Conservation (phyloP, 2,888 invertebrate species). For the Diplolepis rosae region DNA sequence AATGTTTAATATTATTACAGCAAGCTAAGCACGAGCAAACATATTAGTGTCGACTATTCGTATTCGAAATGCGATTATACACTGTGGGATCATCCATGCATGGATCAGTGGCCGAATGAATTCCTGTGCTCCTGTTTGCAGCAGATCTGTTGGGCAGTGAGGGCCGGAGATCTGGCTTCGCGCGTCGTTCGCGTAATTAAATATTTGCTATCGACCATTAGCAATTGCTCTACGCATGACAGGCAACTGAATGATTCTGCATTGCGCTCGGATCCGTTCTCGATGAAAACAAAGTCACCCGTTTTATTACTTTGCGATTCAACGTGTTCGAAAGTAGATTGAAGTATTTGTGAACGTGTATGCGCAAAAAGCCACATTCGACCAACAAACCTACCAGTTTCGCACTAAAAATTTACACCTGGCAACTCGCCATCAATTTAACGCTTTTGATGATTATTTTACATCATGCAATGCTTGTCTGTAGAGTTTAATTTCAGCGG, state of each 20-base stretch:
- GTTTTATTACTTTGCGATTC: neutral
- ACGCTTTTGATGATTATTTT: neutral
- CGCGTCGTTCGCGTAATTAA: slow-evolving; percentile 56
- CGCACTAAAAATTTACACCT: neutral
- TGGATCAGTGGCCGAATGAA: slow-evolving; percentile 51
- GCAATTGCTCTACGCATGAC: slow-evolving; percentile 4
- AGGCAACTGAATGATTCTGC: slow-evolving; percentile 2
- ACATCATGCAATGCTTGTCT: neutral
- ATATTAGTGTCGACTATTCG: slow-evolving; percentile 56
- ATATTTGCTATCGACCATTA: slow-evolving; percentile 56
- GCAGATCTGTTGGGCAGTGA: slow-evolving; percentile 43
- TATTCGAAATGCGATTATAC: slow-evolving; percentile 63
- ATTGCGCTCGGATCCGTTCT: neutral
- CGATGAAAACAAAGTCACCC: neutral
- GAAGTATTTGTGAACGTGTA: neutral
- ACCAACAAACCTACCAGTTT: neutral
- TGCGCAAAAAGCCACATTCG: neutral
- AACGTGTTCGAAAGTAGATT: neutral
- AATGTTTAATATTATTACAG: slow-evolving; percentile 49
- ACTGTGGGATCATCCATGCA: slow-evolving; percentile 48
- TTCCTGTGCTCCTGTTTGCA: slow-evolving; percentile 51
- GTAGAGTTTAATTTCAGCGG: neutral
- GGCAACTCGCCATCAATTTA: neutral
- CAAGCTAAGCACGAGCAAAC: slow-evolving; percentile 52
- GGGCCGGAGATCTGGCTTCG: slow-evolving; percentile 47